A percentile compares a stretch with the other conserved stretches of the same genome.
These are phyloP conservation scores for Batillaria attramentaria DNA, from an alignment of 1,140 invertebrate species.

Conservation along the genomic window DNA sequence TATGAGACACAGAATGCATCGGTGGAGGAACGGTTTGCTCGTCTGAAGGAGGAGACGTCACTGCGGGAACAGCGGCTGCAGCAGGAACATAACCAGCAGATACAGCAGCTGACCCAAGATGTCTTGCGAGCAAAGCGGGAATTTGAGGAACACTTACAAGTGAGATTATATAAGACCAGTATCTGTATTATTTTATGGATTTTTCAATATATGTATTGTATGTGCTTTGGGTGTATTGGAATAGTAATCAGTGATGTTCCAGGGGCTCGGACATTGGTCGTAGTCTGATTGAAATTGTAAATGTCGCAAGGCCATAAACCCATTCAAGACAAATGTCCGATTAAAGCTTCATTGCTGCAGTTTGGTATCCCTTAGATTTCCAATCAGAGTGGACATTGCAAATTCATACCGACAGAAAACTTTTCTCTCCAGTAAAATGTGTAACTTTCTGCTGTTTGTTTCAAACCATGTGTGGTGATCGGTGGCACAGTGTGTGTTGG, in stretches of 20 bases:
- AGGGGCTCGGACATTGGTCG: neutral
- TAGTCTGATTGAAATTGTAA: neutral
- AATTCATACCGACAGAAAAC: too few relatives aligned
- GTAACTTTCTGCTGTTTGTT: too few relatives aligned
- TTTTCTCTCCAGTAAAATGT: too few relatives aligned
- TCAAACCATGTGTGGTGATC: too few relatives aligned
- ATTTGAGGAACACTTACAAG: constrained; percentile 63
- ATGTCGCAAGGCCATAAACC: too few relatives aligned
- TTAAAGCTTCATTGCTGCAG: too few relatives aligned
- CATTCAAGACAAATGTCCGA: too few relatives aligned
- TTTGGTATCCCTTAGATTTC: too few relatives aligned
- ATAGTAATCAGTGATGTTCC: neutral
- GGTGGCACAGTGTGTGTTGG: too few relatives aligned
- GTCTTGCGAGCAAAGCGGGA: constrained; percentile 63
- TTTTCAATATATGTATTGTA: too few relatives aligned
- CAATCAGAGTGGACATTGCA: too few relatives aligned
- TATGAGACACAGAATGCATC: constrained; percentile 44
- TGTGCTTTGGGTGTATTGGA: neutral
- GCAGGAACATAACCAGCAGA: constrained; percentile 61
- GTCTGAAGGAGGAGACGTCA: constrained; percentile 58
- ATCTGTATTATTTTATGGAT: too few relatives aligned
- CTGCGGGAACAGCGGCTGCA: constrained; percentile 59
- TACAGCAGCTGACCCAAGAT: constrained; percentile 64
- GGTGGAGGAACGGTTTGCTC: constrained; percentile 56
- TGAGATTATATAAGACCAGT: neutral